phyloP scores from a whole-genome alignment of 2,113 vertebrate species.

The Peucedramus taeniatus region DNA sequence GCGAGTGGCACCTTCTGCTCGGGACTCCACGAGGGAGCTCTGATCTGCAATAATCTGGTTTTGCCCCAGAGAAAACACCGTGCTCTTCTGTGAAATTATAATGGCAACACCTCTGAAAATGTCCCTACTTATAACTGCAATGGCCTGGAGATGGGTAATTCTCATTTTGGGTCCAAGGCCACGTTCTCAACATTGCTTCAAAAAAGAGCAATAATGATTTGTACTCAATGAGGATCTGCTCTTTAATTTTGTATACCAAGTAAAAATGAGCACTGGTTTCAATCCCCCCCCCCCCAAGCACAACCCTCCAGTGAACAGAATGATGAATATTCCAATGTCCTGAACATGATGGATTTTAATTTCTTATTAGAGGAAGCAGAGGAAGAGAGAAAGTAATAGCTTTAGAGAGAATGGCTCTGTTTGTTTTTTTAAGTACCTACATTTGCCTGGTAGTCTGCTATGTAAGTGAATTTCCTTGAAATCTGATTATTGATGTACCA shows the following conservation, averaged over 20 bases:
- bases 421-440: conserved; percentile 1
- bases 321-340: conserved; percentile 34
- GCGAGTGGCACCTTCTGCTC: not conserved
- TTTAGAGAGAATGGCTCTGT: conserved; percentile 12
- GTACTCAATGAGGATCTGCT: not conserved
- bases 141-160: not conserved
- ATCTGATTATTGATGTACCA: conserved; percentile 11
- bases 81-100: not conserved
- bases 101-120: not conserved
- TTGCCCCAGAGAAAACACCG: not conserved
- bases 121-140: not conserved
- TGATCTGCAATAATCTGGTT: not conserved
- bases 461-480: conserved; percentile 35
- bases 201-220: not conserved
- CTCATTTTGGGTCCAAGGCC: not conserved
- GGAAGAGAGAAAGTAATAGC: conserved; percentile 18
- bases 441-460: conserved; percentile 23
- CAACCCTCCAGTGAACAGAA: not conserved
- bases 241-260: not conserved
- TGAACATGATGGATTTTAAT: conserved; percentile 45
- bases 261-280: not conserved
- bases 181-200: not conserved
- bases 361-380: conserved; percentile 43
- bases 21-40: not conserved
- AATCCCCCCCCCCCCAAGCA: no score